Evolutionary conservation across 2,888 invertebrate genomes (phyloP), one percentile per base, ranked within the genome.

Genomic region (Willowsia nigromaculata): DNA sequence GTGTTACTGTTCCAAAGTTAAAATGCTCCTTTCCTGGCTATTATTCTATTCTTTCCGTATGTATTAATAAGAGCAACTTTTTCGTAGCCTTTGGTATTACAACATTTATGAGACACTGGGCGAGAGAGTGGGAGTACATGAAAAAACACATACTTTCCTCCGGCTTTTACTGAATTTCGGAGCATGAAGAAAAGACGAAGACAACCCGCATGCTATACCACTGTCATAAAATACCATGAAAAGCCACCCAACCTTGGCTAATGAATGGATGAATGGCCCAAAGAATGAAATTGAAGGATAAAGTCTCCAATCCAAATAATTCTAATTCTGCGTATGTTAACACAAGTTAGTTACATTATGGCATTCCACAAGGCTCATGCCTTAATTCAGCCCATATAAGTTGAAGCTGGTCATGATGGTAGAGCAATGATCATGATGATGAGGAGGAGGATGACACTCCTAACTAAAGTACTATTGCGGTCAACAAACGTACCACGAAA

Each of bases 151-250:
- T 82, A 76, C 78, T 88, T 88, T 88, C 84, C 88, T 80, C 65
- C 50, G 78, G 83, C 62, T 78, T 88, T 88, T 83, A 53, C 82
- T 80, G 59, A 27, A 22, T 59, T 68, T 83, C 78, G 30, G 33
- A 76, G 85, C 76, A 56, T 37, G 74, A 50, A 85, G 78, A 85
- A 40, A 62, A 84, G 62, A 76, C 82, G 76, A 76, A 84, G 84
- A 88, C 83, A 68, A 65, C 84, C 83, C 83, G 88, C 84, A 88
- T 84, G 33, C 53, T n/a, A 71, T 84, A 40, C 22, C n/a, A 11
- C 85, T 83, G 83, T 88, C 88, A 88, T 84, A 83, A 78, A 84
- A 84, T 83, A 88, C 65, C 68, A 83, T 88, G 78, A 88, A 88
- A 78, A 87, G 82, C 59, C 88, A 84, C 40, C 83, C 83, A 88